Conservation (phyloP, 1,140 invertebrate genomes). For the Papilio polytes region DNA sequence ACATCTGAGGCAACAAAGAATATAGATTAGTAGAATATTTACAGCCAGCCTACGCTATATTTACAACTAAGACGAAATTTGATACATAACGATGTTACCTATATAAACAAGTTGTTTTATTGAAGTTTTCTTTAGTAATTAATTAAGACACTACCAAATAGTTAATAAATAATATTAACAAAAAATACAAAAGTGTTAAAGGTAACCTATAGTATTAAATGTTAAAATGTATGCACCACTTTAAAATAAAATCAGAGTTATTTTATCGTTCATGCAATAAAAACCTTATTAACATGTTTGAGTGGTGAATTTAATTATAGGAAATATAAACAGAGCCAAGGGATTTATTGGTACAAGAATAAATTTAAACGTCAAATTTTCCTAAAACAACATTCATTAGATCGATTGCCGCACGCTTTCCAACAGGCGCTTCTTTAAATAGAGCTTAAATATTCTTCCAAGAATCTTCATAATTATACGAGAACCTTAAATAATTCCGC, state of each 20-base stretch:
- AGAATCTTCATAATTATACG: not conserved
- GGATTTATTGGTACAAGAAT: not conserved
- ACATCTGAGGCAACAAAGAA: too few relatives aligned
- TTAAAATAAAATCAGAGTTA: not conserved
- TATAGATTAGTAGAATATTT: not conserved
- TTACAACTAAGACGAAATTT: not conserved
- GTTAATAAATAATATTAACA: too few relatives aligned
- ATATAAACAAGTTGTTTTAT: too few relatives aligned
- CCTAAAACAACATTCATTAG: conserved; percentile 26
- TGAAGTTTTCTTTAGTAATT: too few relatives aligned
- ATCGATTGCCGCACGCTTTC: not conserved
- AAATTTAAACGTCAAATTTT: conserved; percentile 21
- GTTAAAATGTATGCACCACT: not conserved
- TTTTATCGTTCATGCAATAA: not conserved
- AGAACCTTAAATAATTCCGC: not conserved
- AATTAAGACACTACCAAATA: too few relatives aligned
- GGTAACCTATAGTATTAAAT: too few relatives aligned
- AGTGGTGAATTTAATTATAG: conserved; percentile 11
- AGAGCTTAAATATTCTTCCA: conserved; percentile 6
- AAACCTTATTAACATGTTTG: not conserved
- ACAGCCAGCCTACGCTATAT: not conserved
- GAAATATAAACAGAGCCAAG: not conserved
- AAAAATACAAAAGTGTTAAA: too few relatives aligned
- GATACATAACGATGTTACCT: not conserved
- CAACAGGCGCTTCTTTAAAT: conserved; percentile 1